These are phyloP conservation scores for Macrobrachium rosenbergii DNA, from an alignment of 1,140 invertebrate species.

Conservation along the genomic window DNA sequence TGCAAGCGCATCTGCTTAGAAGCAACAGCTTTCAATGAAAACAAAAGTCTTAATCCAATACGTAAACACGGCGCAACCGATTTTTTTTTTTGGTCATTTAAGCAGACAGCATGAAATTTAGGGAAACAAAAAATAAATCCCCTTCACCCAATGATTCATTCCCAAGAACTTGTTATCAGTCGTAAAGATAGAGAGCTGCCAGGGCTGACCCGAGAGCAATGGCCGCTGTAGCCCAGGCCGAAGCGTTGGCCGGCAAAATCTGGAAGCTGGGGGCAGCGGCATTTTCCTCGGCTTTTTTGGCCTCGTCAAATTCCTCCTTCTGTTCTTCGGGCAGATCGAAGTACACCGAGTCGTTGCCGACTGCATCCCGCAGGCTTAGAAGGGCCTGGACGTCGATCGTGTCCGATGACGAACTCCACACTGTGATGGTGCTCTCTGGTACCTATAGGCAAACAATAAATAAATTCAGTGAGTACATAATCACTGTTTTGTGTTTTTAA, in stretches of 20 bases:
- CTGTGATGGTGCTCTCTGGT: conserved; percentile 56
- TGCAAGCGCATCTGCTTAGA: too few relatives aligned
- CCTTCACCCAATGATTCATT: neutral
- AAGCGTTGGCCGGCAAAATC: conserved; percentile 8
- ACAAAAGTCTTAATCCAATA: too few relatives aligned
- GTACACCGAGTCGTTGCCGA: conserved; percentile 49
- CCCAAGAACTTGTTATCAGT: neutral
- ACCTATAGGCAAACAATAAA: conserved; percentile 27
- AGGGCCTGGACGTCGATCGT: conserved; percentile 39
- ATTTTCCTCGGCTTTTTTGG: neutral
- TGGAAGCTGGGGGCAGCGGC: neutral
- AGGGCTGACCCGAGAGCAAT: conserved; percentile 17
- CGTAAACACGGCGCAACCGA: too few relatives aligned
- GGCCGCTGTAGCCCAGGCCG: conserved; percentile 7
- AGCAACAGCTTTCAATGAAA: too few relatives aligned
- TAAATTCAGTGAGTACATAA: neutral
- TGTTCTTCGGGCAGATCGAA: conserved; percentile 59
- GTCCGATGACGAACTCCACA: conserved; percentile 55
- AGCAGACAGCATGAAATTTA: neutral
- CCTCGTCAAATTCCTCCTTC: conserved; percentile 43
- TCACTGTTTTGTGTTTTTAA: neutral
- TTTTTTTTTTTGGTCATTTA: too few relatives aligned
- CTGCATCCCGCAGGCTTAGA: conserved; percentile 25
- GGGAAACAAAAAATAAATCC: neutral
- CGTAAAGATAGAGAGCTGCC: conserved; percentile 39